Base-by-base conservation (phyloP, 2,113 vertebrate genomes). In the Aspidoscelis tigris region DNA sequence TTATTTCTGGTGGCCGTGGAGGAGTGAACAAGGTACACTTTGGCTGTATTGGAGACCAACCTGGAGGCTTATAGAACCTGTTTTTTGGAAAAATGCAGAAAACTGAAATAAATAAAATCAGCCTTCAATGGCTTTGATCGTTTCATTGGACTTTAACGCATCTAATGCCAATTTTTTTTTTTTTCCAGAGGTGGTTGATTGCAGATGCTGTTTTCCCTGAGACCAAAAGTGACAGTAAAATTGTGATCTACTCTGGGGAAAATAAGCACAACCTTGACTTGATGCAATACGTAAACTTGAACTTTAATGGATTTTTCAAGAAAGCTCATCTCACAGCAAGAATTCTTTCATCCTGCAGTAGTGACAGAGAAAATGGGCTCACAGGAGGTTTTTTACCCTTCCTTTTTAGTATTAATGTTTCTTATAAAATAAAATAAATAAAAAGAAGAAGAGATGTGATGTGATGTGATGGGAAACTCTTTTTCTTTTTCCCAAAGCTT, bases 251-350 rank as follows among this genome's bases (percentile, higher is more conserved):
- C 91, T 95, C 89, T 78, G 70, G 86, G 91, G 89, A 93, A 64
- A 82, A 79, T 5, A 71, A 89, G 71, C 0, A 3, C 0, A 72
- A 73, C 64, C 47, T 78, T 85, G 70, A 16, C 80, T 90, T 89
- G 91, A 86, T 88, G 88, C 80, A 82, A 85, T 21, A 22, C 66
- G 77, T 58, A 78, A 77, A 22, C 86, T 92, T 84, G 82, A 82
- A 26, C 76, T 91, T 93, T 80, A 94, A 94, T 92, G 88, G 85
- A 77, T 81, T 93, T 88, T 90, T 94, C 88, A 83, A 91, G 88
- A 95, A 94, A 88, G 86, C 66, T 75, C 20, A 14, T 65, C 90
- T 89, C 85, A 47, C 61, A 66, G 76, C 9, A 78, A 85, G 81
- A 79, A 90, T 91, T 85, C 87, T 94, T 94, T 96, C 78, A 89